These are phyloP conservation scores for Dromiciops gliroides DNA, from an alignment of 2,113 vertebrate species.

Conservation along the genomic window DNA sequence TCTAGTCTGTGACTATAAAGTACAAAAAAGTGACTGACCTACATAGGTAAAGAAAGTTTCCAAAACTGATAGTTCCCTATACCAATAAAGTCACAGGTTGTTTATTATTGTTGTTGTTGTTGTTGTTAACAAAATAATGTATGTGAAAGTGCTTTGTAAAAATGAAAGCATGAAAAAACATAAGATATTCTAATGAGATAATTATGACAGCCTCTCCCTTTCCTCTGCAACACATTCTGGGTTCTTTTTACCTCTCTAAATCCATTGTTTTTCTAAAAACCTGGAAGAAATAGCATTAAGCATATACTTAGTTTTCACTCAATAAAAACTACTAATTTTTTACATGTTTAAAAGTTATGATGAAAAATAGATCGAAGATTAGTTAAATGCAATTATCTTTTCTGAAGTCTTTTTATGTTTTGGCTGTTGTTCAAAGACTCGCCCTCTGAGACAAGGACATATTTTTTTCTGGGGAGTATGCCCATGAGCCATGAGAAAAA, in stretches of 20 bases:
- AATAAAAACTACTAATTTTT: background rate
- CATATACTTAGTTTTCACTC: background rate
- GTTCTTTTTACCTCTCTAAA: background rate
- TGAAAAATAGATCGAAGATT: background rate
- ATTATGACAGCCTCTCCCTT: background rate
- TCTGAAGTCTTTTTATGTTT: conserved; percentile 17
- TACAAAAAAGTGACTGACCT: too few relatives aligned
- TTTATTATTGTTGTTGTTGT: too few relatives aligned
- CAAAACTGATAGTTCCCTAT: too few relatives aligned
- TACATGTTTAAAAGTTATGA: background rate
- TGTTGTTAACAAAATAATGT: background rate
- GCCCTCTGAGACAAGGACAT: conserved; percentile 6
- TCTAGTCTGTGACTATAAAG: too few relatives aligned
- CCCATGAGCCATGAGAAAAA: conserved; percentile 5
- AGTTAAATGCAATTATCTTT: background rate
- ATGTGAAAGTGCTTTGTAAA: conserved; percentile 15
- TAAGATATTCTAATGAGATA: too few relatives aligned
- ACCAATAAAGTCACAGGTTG: too few relatives aligned
- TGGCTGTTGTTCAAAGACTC: background rate
- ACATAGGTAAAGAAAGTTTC: too few relatives aligned
- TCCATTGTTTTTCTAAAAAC: background rate
- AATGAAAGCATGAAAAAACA: background rate
- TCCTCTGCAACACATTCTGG: background rate
- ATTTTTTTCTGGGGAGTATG: background rate
- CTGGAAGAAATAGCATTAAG: background rate